These are phyloP conservation scores for Phoenicopterus ruber DNA, from an alignment of 2,113 vertebrate genomes.

Conservation along the genomic window DNA sequence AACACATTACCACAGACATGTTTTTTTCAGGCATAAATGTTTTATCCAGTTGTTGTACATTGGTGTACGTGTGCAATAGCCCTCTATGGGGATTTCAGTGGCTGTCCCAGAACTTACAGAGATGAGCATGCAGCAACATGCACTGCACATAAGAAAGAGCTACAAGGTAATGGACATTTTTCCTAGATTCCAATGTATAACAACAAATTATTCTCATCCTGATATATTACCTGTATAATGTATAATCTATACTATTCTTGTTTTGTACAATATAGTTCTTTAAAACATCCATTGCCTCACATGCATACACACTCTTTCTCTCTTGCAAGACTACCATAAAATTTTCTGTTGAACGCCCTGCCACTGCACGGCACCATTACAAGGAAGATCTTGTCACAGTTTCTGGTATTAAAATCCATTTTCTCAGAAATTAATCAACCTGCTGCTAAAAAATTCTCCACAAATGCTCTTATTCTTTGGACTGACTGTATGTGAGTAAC, in stretches of 20 bases:
- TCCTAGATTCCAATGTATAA: background rate
- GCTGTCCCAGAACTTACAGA: background rate
- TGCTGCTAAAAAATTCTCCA: background rate
- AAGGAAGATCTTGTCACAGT: background rate
- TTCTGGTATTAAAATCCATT: conserved; percentile 7
- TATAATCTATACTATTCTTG: background rate
- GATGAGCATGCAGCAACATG: background rate
- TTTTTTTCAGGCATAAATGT: background rate
- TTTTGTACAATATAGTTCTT: background rate
- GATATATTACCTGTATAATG: background rate
- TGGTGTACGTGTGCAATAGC: background rate
- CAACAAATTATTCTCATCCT: background rate
- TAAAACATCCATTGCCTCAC: background rate
- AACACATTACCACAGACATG: background rate
- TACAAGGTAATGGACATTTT: background rate
- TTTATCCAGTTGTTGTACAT: background rate
- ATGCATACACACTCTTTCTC: background rate
- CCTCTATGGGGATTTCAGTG: rapidly evolving
- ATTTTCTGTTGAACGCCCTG: background rate
- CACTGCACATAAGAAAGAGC: background rate
- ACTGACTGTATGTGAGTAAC: background rate
- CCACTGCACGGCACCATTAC: background rate
- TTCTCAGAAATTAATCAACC: conserved; percentile 2
- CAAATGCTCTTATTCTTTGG: background rate
- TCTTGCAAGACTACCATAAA: background rate